Evolutionary conservation across 2,113 vertebrate species (phyloP).

Genomic region (Tichodroma muraria): DNA sequence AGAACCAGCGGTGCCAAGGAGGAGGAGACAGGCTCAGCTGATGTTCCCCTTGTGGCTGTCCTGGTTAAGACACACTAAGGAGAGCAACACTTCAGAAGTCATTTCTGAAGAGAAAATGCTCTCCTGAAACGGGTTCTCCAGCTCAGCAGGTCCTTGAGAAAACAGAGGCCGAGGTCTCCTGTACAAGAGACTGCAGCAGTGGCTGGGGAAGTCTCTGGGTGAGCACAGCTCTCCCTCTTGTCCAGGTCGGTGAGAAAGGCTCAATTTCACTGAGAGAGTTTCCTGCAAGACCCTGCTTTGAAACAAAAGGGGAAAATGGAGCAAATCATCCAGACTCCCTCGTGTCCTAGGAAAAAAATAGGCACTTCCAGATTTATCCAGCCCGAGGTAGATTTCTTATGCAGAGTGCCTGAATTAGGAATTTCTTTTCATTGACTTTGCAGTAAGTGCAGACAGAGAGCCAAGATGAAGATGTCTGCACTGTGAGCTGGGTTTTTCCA

Average conservation of each 20-base stretch:
- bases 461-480: neutral
- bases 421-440: neutral
- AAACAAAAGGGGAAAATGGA: neutral
- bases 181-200: neutral
- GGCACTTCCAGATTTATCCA: neutral
- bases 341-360: neutral
- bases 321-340: neutral
- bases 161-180: neutral
- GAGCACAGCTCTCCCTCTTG: neutral
- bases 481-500: conserved; percentile 25
- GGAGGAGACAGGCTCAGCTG: neutral
- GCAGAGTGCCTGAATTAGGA: neutral
- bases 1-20: neutral
- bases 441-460: neutral
- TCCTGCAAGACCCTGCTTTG: neutral
- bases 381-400: neutral
- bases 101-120: neutral
- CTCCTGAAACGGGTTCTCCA: neutral
- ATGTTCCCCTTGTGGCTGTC: neutral
- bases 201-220: neutral
- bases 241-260: neutral
- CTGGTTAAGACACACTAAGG: neutral
- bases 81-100: neutral
- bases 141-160: neutral
- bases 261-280: neutral